Base-by-base conservation (phyloP, 2,888 invertebrate species). In the Euproctis similis region DNA sequence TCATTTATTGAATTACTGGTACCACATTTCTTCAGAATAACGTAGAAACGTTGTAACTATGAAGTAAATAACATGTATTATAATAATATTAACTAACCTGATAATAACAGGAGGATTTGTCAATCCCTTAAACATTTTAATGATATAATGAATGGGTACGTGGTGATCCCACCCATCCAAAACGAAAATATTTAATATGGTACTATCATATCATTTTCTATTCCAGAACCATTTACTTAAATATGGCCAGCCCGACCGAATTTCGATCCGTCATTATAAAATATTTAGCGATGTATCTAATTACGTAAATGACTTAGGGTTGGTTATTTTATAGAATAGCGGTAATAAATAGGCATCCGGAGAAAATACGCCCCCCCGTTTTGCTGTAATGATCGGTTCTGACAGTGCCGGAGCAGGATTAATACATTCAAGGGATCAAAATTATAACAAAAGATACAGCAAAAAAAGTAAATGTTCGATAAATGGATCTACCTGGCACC, bases 251-350 rank as follows among this genome's bases (percentile, higher is more conserved):
- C 61, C 68, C 61, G n/a, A 64, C 64, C 60, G 62, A 59, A 70
- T 69, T 73, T 62, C 46, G 56, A 53, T 60, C 67, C 65, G 53
- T 73, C 71, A 82, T 84, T 82, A 84, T 70, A 82, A 82, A 84
- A 82, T 84, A 82, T 84, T 84, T 84, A 84, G 81, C 82, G 76
- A 77, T 75, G 65, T 66, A 70, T 67, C 78, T 74, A 78, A 84
- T 82, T 84, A 78, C 48, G 60, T 73, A 77, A 81, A 82, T 77
- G 72, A 78, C 76, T 73, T 69, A 54, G 66, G 62, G 70, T 63
- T 70, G 76, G 78, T 82, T n/a, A n/a, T n/a, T 78, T 77, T 76
- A 75, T 78, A 82, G 76, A 78, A 73, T 62, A 72, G 56, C 65
- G 65, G 59, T 82, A 84, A 84, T 84, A 80, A 80, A 73, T 74